Conservation (phyloP, 1,140 invertebrate species). For the Harlomillsia oculata region DNA sequence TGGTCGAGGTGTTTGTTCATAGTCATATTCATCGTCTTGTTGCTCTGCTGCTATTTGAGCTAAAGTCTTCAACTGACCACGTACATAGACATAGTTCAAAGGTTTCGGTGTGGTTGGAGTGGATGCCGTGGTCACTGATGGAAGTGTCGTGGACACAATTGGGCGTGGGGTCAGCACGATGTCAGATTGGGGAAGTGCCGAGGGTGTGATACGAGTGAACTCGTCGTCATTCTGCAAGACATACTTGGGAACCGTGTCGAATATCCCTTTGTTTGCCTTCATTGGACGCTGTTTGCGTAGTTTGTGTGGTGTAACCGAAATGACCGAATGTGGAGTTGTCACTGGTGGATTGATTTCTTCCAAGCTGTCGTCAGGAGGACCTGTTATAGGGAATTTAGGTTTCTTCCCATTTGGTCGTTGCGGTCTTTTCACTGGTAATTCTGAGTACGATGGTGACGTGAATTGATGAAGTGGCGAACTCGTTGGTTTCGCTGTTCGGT, state of each 20-base stretch:
- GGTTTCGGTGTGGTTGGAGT: conserved; percentile 14
- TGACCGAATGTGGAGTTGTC: conserved; percentile 14
- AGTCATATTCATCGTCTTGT: conserved; percentile 12
- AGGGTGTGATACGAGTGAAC: neutral
- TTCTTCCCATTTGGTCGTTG: conserved; percentile 33
- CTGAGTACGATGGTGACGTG: neutral
- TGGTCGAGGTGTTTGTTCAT: conserved; percentile 24
- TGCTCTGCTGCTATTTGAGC: conserved; percentile 29
- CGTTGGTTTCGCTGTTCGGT: conserved; percentile 37
- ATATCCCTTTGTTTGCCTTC: conserved; percentile 12
- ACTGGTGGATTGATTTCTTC: conserved; percentile 15
- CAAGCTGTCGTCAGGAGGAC: conserved; percentile 32
- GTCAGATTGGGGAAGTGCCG: neutral
- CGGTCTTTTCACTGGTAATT: neutral
- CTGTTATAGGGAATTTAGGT: conserved; percentile 34
- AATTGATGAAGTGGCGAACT: neutral
- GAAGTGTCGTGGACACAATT: neutral
- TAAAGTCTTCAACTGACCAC: conserved; percentile 30
- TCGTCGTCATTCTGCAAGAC: neutral
- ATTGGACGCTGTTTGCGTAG: conserved; percentile 37
- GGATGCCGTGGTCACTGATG: conserved; percentile 1
- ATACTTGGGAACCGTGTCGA: conserved; percentile 8
- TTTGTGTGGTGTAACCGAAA: conserved; percentile 29
- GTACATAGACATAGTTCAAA: conserved; percentile 32
- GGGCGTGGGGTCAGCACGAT: neutral